Conservation (phyloP, 2,113 vertebrate species). For the Pongo abelii region DNA sequence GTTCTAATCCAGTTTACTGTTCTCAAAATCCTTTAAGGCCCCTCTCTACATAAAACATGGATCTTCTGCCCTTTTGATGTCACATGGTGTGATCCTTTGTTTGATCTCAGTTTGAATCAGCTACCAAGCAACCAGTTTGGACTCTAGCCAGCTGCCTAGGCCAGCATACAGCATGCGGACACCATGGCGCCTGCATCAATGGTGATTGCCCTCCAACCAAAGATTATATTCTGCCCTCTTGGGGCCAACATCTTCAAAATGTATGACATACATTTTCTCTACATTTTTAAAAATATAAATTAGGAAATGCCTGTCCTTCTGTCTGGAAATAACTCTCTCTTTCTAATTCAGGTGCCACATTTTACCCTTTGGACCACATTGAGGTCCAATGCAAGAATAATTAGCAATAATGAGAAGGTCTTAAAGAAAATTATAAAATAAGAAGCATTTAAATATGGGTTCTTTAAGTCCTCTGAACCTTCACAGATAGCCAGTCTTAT, state of each 20-base stretch:
- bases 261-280: not conserved
- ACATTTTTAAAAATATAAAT: not conserved
- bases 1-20: not conserved
- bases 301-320: not conserved
- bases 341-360: not conserved
- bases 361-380: not conserved
- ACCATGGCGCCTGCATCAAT: fast-evolving
- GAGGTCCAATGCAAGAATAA: not conserved
- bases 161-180: not conserved
- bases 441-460: not conserved
- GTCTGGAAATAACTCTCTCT: not conserved
- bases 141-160: not conserved
- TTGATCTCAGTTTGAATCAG: not conserved
- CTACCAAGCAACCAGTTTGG: not conserved
- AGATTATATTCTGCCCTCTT: not conserved
- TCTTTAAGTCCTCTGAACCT: not conserved
- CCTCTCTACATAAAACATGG: not conserved
- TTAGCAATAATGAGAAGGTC: not conserved
- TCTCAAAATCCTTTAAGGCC: not conserved
- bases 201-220: not conserved
- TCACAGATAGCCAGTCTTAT: not conserved
- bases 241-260: not conserved
- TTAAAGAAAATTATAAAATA: not conserved
- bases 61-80: not conserved
- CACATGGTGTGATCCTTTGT: not conserved